A percentile compares a stretch with the other conserved stretches of the same genome.
These are phyloP conservation scores for Notiomystis cincta DNA, from an alignment of 2,113 vertebrate genomes.

Conservation along the genomic window DNA sequence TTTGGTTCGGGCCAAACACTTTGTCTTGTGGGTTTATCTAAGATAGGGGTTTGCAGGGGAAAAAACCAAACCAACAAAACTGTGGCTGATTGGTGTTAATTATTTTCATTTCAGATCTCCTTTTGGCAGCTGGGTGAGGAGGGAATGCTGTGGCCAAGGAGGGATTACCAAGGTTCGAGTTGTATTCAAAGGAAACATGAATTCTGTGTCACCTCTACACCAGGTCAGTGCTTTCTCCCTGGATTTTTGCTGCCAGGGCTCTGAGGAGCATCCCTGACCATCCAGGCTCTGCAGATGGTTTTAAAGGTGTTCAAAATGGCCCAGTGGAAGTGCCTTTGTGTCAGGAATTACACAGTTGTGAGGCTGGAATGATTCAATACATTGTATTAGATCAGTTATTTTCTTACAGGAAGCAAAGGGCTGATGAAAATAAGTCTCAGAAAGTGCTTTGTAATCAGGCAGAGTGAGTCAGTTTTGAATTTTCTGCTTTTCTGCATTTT, in stretches of 20 bases:
- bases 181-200: neutral
- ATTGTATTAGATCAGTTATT: neutral
- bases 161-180: neutral
- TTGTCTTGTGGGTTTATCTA: neutral
- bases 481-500: neutral
- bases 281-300: neutral
- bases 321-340: neutral
- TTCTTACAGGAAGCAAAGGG: neutral
- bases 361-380: neutral
- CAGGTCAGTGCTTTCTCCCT: neutral
- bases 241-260: neutral
- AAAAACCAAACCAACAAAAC: neutral
- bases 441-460: neutral
- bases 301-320: neutral
- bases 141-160: neutral
- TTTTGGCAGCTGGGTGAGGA: neutral
- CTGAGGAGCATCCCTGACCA: neutral
- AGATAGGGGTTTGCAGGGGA: neutral
- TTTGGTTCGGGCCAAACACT: accelerated
- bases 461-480: neutral
- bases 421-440: neutral
- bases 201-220: neutral
- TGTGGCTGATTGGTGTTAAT: neutral
- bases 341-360: neutral
- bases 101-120: constrained; percentile 13